Evolutionary conservation across 2,888 invertebrate species (phyloP).

Genomic region (Tenodera sinensis): DNA sequence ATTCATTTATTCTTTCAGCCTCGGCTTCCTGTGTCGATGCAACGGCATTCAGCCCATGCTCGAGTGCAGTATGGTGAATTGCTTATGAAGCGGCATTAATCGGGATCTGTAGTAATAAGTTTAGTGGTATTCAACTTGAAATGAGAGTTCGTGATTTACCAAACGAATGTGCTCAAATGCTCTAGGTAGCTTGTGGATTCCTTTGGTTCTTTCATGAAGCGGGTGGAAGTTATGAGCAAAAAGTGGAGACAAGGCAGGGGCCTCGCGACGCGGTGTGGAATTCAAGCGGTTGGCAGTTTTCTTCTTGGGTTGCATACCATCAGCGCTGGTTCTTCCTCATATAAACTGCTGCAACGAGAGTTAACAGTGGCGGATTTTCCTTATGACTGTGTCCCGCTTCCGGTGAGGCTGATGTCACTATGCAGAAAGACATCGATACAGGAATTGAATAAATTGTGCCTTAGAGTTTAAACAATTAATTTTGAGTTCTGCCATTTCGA

Average conservation of each 20-base stretch:
- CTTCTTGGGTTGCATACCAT: slow-evolving; percentile 2
- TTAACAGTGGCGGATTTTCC: neutral
- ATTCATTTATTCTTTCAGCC: too few relatives aligned
- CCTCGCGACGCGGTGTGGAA: neutral
- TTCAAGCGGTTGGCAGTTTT: slow-evolving; percentile 5
- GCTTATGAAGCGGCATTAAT: too few relatives aligned
- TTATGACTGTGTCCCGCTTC: too few relatives aligned
- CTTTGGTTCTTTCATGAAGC: neutral
- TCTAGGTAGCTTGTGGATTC: neutral
- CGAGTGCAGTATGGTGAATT: too few relatives aligned
- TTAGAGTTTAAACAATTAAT: too few relatives aligned
- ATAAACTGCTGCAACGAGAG: neutral
- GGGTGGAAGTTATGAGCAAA: neutral
- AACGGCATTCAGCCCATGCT: too few relatives aligned
- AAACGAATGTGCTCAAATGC: neutral
- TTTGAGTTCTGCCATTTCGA: too few relatives aligned
- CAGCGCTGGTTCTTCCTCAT: neutral
- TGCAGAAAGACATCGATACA: too few relatives aligned
- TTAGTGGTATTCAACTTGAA: neutral
- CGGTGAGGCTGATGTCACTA: too few relatives aligned
- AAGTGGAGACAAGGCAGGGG: neutral
- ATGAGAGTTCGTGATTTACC: neutral
- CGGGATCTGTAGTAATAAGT: too few relatives aligned
- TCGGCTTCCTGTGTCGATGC: too few relatives aligned
- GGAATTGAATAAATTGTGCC: too few relatives aligned